phyloP scores from a whole-genome alignment of 2,797 vertebrate species.

The Enteromius paludinosus region DNA sequence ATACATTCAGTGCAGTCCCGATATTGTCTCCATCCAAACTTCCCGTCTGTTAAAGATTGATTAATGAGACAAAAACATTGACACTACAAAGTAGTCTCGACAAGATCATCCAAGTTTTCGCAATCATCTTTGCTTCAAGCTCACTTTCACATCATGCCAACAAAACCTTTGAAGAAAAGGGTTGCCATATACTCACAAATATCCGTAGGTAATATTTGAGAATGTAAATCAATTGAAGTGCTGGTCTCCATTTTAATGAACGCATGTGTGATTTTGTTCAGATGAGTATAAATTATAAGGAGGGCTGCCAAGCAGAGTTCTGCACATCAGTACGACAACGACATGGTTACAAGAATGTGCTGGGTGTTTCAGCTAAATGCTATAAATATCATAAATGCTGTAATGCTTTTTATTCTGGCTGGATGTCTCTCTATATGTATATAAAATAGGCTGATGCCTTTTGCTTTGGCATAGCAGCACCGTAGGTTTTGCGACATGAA shows the following conservation, averaged over 20 bases:
- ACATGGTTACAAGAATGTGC: background rate
- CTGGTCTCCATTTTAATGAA: background rate
- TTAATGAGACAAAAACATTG: background rate
- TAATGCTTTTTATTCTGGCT: constrained; percentile 12
- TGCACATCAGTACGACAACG: background rate
- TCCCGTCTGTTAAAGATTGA: background rate
- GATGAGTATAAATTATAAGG: background rate
- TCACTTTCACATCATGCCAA: background rate
- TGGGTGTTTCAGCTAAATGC: background rate
- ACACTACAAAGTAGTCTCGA: background rate
- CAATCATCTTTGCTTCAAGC: background rate
- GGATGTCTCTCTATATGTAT: constrained; percentile 3
- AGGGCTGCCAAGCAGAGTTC: constrained; percentile 5
- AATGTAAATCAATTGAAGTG: background rate
- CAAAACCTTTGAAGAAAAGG: background rate
- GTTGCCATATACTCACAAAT: background rate
- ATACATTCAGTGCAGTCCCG: constrained; percentile 51
- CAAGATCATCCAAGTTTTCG: background rate
- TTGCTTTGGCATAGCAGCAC: constrained; percentile 22
- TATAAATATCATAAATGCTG: background rate
- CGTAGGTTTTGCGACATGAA: background rate
- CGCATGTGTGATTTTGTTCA: background rate
- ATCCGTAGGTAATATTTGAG: background rate
- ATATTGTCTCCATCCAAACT: background rate
- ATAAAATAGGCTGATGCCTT: constrained; percentile 13